phyloP scores from a whole-genome alignment of 2,113 vertebrate species.

The Microcebus murinus region DNA sequence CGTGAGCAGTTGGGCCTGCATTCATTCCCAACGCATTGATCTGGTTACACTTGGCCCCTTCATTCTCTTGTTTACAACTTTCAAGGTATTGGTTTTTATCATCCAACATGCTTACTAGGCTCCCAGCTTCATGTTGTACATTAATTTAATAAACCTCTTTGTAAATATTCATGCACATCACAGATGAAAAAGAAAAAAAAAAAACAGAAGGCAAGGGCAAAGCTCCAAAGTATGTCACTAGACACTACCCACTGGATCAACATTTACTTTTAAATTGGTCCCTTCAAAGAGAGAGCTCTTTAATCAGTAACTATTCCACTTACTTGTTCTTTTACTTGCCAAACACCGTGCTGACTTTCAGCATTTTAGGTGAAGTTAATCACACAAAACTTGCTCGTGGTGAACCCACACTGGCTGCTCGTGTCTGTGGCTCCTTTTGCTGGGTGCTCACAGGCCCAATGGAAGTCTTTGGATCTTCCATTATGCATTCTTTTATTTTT shows the following conservation, averaged over 20 bases:
- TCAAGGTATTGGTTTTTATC: neutral
- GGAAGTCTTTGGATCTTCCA: neutral
- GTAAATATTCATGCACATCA: slow-evolving; percentile 51
- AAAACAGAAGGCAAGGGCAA: neutral
- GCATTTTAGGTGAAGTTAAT: neutral
- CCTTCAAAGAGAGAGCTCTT: slow-evolving; percentile 48
- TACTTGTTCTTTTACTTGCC: neutral
- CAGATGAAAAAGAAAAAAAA: slow-evolving; percentile 22
- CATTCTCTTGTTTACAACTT: neutral
- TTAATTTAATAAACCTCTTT: slow-evolving; percentile 10
- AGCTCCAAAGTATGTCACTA: neutral
- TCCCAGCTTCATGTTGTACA: neutral
- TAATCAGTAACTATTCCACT: neutral
- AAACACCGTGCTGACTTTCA: slow-evolving; percentile 19
- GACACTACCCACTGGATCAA: neutral
- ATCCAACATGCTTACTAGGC: neutral
- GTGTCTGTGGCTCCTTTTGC: neutral
- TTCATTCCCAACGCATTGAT: neutral
- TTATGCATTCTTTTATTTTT: neutral
- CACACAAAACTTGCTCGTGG: neutral
- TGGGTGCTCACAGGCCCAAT: neutral
- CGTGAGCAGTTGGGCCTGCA: neutral
- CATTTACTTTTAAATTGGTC: slow-evolving; percentile 34
- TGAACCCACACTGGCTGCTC: neutral
- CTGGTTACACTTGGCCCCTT: neutral